These are phyloP conservation scores for Caenorhabditis sp. DNA, from an alignment of 2,888 invertebrate genomes.

Conservation along the genomic window DNA sequence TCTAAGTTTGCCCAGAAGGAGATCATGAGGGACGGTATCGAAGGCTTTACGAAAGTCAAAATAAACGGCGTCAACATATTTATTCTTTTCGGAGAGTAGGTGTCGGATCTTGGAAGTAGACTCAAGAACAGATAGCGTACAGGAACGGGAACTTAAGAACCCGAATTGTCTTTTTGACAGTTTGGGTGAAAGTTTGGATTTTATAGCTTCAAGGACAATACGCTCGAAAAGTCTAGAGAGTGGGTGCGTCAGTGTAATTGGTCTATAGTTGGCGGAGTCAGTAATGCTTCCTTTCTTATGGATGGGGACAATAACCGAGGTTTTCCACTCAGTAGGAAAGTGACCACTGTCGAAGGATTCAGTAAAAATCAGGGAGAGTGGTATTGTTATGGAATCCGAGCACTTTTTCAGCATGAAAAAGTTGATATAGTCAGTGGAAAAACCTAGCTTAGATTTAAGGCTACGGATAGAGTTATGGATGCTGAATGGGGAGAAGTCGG, in stretches of 20 bases:
- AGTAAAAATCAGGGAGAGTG: constrained; percentile 3
- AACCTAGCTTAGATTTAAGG: constrained; percentile 1
- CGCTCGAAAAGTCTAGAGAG: constrained; percentile 14
- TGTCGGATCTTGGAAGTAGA: background rate
- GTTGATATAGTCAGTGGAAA: constrained; percentile 4
- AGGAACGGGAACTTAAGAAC: constrained; percentile 3
- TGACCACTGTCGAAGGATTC: background rate
- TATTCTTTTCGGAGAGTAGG: background rate
- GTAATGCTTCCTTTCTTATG: constrained; percentile 4
- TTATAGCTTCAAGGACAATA: background rate
- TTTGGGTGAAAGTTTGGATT: background rate
- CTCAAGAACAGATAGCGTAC: background rate
- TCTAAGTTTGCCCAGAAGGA: background rate
- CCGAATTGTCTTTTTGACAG: constrained; percentile 9
- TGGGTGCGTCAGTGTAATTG: constrained; percentile 12
- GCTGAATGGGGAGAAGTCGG: background rate
- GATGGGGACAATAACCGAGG: background rate
- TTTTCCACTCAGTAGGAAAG: background rate
- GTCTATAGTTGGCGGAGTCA: constrained; percentile 6
- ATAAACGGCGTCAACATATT: background rate
- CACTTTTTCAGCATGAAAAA: constrained; percentile 16
- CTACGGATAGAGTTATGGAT: background rate
- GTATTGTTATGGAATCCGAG: constrained; percentile 12
- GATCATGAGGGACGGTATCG: constrained; percentile 29
- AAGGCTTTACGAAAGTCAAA: constrained; percentile 36